Evolutionary conservation across 2,113 vertebrate genomes (phyloP).

Genomic region (Ochotona princeps): DNA sequence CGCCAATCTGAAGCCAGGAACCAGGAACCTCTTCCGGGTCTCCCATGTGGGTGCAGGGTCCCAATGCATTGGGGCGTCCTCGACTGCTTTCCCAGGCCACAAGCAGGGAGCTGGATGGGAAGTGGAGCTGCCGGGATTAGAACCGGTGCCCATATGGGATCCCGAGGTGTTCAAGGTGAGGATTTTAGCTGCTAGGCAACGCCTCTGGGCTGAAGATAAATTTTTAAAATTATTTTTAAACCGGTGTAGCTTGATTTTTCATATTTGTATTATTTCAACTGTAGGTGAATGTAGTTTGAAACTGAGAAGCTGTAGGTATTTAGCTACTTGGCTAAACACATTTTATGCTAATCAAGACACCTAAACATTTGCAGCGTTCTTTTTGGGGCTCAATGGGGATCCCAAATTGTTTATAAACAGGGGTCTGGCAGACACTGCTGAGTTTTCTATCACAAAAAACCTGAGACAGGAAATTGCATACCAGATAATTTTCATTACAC

Average conservation of each 20-base stretch:
- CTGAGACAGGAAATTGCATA: background rate
- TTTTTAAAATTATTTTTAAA: slow-evolving; percentile 11
- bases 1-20: too few relatives aligned
- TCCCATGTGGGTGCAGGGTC: too few relatives aligned
- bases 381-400: background rate
- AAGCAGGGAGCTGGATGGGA: too few relatives aligned
- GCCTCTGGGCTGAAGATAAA: background rate
- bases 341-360: slow-evolving; percentile 22
- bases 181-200: too few relatives aligned
- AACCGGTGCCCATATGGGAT: too few relatives aligned
- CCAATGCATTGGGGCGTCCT: too few relatives aligned
- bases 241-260: background rate
- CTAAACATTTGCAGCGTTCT: slow-evolving; percentile 3
- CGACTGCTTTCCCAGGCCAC: too few relatives aligned
- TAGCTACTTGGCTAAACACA: background rate
- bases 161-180: too few relatives aligned
- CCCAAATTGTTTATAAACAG: background rate
- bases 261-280: slow-evolving; percentile 15
- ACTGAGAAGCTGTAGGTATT: background rate
- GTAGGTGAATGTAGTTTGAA: slow-evolving; percentile 8
- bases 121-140: too few relatives aligned
- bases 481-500: background rate
- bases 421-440: background rate
- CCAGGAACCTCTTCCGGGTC: too few relatives aligned
- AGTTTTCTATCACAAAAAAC: background rate